A percentile compares a stretch with the other conserved stretches of the same genome.
Evolutionary conservation across 2,113 vertebrate genomes (phyloP).

Genomic region (Actenoides lindsayi): DNA sequence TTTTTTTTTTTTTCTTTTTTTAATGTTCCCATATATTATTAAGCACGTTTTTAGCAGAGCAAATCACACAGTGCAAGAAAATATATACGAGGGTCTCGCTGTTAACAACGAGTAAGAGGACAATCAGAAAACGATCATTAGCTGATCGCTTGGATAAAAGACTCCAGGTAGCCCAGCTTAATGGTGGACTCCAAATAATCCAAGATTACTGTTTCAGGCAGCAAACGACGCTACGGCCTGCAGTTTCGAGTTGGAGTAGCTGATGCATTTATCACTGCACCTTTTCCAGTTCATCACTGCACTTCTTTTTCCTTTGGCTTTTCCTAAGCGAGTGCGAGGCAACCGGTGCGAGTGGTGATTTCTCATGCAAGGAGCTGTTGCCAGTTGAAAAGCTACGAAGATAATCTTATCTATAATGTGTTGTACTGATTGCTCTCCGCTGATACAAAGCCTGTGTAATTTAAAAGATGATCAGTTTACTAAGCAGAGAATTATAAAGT

Average conservation of each 20-base stretch:
- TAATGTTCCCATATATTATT: slow-evolving; percentile 42
- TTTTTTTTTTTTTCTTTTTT: background rate
- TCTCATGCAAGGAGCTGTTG: background rate
- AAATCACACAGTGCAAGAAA: slow-evolving; percentile 18
- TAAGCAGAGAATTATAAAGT: background rate
- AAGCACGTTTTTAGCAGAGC: slow-evolving; percentile 45
- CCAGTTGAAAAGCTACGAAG: background rate
- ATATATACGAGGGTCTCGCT: background rate
- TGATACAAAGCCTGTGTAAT: background rate
- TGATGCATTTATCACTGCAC: background rate
- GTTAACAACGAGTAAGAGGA: background rate
- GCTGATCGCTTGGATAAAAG: background rate
- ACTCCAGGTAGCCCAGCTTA: background rate
- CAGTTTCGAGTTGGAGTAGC: background rate
- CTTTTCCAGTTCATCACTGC: background rate
- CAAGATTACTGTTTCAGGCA: background rate
- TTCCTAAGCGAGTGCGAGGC: background rate
- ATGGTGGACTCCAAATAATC: background rate
- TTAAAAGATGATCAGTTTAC: slow-evolving; percentile 27
- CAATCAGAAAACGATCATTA: background rate
- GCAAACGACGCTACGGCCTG: background rate
- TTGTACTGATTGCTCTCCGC: slow-evolving; percentile 9
- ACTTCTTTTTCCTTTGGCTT: background rate
- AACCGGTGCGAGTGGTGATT: background rate
- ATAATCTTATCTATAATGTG: slow-evolving; percentile 21